phyloP scores from a whole-genome alignment of 2,888 invertebrate species.

The Tridacna crocea region DNA sequence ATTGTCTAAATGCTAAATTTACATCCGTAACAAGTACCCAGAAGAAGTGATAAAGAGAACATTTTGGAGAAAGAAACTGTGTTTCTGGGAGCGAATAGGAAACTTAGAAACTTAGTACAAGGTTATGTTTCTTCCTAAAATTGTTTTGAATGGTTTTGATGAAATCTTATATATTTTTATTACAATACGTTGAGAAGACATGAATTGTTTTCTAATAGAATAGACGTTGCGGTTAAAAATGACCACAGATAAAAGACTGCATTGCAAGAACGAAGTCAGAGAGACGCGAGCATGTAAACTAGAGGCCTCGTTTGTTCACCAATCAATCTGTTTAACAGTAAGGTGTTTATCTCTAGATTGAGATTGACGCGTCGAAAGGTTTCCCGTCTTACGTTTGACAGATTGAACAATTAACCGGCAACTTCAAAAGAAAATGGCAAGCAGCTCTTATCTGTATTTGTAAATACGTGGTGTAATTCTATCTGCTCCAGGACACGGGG shows the following conservation, averaged over 20 bases:
- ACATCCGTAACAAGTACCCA: no score
- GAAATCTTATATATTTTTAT: no score
- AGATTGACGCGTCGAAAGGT: slow-evolving; percentile 79
- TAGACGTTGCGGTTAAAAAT: background rate
- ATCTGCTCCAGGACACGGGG: slow-evolving; percentile 54
- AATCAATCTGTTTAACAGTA: slow-evolving; percentile 77
- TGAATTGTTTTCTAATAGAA: no score
- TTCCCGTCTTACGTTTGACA: slow-evolving; percentile 78
- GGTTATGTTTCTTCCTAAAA: no score
- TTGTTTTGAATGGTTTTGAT: no score
- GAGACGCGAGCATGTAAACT: slow-evolving; percentile 65
- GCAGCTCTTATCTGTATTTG: slow-evolving; percentile 73
- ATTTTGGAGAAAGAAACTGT: no score
- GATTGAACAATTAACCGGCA: slow-evolving; percentile 78
- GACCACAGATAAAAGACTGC: background rate
- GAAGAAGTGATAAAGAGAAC: no score
- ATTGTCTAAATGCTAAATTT: no score
- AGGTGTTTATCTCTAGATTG: slow-evolving; percentile 81
- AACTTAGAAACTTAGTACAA: no score
- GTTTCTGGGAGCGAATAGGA: no score
- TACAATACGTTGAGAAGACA: no score
- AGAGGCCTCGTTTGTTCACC: slow-evolving; percentile 73
- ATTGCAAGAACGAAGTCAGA: background rate
- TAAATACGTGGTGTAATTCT: slow-evolving; percentile 71
- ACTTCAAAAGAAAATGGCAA: slow-evolving; percentile 74